These are phyloP conservation scores for Bradypus variegatus DNA, from an alignment of 2,797 vertebrate genomes.

Conservation along the genomic window DNA sequence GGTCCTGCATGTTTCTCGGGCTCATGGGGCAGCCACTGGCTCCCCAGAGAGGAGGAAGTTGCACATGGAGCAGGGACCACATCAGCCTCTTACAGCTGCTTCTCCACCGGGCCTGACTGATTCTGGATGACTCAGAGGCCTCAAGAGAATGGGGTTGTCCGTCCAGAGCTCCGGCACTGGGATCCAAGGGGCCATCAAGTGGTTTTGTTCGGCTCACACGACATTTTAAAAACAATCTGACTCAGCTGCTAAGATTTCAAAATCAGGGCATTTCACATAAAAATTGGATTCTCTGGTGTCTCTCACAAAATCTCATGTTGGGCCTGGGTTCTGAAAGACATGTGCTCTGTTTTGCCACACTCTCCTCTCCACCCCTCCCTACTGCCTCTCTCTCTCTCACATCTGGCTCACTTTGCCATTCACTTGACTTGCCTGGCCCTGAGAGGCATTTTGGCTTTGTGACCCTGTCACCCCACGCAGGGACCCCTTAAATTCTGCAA, in stretches of 20 bases:
- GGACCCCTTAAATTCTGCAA: background rate
- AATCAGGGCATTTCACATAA: background rate
- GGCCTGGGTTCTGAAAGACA: background rate
- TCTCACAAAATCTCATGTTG: background rate
- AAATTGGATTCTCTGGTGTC: background rate
- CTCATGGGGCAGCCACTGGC: background rate
- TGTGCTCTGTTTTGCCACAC: background rate
- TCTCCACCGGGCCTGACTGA: background rate
- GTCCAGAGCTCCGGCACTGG: background rate
- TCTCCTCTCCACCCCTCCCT: background rate
- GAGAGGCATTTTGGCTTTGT: background rate
- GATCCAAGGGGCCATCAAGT: background rate
- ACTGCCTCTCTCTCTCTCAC: background rate
- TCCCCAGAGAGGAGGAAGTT: background rate
- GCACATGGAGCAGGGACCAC: background rate
- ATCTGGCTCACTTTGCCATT: background rate
- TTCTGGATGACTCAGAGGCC: background rate
- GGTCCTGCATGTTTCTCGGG: background rate
- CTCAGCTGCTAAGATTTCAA: background rate
- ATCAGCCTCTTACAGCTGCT: background rate
- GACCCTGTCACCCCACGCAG: background rate
- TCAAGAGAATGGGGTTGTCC: background rate
- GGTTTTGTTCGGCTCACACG: background rate
- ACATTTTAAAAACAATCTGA: background rate
- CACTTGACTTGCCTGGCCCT: background rate